Base-by-base conservation (phyloP, 1,140 invertebrate species). In the Ceratina calcarata region DNA sequence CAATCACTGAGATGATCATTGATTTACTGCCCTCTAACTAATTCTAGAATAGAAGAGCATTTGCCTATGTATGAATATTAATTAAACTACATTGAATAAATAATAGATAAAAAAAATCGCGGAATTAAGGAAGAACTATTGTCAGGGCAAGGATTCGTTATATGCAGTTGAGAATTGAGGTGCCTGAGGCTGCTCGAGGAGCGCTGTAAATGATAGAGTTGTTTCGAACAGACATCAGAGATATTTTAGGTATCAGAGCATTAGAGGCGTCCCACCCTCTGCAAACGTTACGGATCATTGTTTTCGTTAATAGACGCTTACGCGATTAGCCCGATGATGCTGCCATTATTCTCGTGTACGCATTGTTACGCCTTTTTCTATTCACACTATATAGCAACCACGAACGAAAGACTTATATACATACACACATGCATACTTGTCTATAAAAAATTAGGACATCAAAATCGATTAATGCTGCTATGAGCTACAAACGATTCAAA, bases 281-380 rank as follows among this genome's bases (percentile, higher is more conserved):
- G 7, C 12, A 16, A 37, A 68, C 55, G 74, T 77, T 18, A 69
- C 74, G 74, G 74, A 45, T 77, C 74, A 69, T 57, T 61, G 74
- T 69, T 69, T 69, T 66, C 37, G 37, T 24, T 61, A 69, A 69
- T 77, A 77, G 74, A 69, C 37, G 24, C 22, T 71, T 24, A 37
- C 57, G 37, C 37, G 55, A 71, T 72, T 71, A 60, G 32, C 7
- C 20, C 20, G n/a, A 22, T 45, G 45, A 45, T 72, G 12, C 70
- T 24, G 37, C n/a, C 37, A 61, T 72, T 72, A 72, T 49, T 20
- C 22, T 27, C 12, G 57, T 24, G n/a, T 18, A 7, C 6, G 13
- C 16, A 7, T 58, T 22, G 53, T 20, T 70, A 16, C 32, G 16
- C 22, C 67, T 20, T 20, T 57, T 70, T 58, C 68, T 70, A 37